These are phyloP conservation scores for Lamproptera curius DNA, from an alignment of 2,888 invertebrate genomes.

Conservation along the genomic window DNA sequence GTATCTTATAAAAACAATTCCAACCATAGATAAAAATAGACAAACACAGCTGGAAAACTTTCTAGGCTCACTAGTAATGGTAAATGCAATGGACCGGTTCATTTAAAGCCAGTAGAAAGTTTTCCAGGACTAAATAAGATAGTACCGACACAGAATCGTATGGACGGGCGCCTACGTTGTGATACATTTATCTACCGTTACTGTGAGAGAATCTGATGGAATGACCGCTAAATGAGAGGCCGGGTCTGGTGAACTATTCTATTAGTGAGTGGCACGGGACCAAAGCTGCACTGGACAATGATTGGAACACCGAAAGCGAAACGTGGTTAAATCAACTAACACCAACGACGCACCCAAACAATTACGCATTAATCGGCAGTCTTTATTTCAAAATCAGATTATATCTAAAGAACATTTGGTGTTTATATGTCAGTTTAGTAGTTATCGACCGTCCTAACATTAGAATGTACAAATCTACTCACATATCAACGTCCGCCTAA, in stretches of 20 bases:
- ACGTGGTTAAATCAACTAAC: constrained; percentile 60
- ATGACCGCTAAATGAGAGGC: constrained; percentile 70
- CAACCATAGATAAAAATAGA: constrained; percentile 36
- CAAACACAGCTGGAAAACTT: constrained; percentile 64
- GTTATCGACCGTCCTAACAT: constrained; percentile 55
- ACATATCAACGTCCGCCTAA: constrained; percentile 54
- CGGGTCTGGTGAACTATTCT: constrained; percentile 60
- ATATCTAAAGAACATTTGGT: constrained; percentile 59
- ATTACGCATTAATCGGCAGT: constrained; percentile 67
- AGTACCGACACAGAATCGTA: constrained; percentile 46
- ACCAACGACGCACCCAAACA: constrained; percentile 54
- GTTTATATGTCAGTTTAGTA: constrained; percentile 66
- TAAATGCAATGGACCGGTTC: constrained; percentile 43
- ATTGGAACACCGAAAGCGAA: constrained; percentile 73
- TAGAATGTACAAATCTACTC: constrained; percentile 59
- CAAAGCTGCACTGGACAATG: constrained; percentile 61
- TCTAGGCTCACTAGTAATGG: constrained; percentile 53
- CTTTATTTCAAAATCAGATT: constrained; percentile 66
- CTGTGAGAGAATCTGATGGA: constrained; percentile 64
- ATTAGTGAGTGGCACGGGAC: constrained; percentile 63
- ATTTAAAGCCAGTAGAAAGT: constrained; percentile 60
- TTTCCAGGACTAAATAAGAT: constrained; percentile 62
- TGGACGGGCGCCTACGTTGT: constrained; percentile 76
- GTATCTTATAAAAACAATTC: constrained; percentile 47
- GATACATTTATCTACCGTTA: constrained; percentile 76